These are phyloP conservation scores for Trissolcus brochymenae DNA, from an alignment of 2,888 invertebrate species.

Conservation along the genomic window DNA sequence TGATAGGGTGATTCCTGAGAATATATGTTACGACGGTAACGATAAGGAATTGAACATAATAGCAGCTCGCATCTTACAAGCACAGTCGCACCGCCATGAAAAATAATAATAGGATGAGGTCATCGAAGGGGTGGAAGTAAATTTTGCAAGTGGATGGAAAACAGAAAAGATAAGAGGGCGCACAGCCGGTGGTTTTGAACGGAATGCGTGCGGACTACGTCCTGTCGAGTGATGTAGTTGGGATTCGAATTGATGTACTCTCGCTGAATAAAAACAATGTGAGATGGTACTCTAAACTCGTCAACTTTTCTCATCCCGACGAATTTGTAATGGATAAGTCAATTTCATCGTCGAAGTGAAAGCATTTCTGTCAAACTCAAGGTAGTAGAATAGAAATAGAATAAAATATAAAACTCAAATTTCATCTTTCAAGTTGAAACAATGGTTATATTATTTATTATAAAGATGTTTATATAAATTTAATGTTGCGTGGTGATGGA, in stretches of 20 bases:
- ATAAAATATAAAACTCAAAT: too few species aligned
- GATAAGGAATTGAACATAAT: slow-evolving; percentile 70
- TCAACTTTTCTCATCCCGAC: slow-evolving; percentile 22
- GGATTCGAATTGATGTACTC: slow-evolving; percentile 55
- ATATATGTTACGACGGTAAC: slow-evolving; percentile 66
- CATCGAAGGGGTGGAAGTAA: slow-evolving; percentile 67
- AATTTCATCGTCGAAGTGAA: too few species aligned
- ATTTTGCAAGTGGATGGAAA: slow-evolving; percentile 69
- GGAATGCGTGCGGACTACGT: slow-evolving; percentile 61
- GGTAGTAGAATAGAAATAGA: too few species aligned
- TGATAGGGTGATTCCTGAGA: slow-evolving; percentile 60
- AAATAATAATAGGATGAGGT: slow-evolving; percentile 72
- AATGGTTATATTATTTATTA: too few species aligned
- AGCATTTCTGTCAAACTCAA: neutral
- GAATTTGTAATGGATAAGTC: too few species aligned
- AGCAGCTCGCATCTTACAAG: slow-evolving; percentile 62
- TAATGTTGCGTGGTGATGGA: too few species aligned
- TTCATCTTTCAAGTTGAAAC: too few species aligned
- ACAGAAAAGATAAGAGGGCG: slow-evolving; percentile 67
- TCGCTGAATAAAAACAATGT: slow-evolving; percentile 38
- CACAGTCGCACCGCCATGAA: slow-evolving; percentile 69
- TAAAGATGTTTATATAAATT: too few species aligned
- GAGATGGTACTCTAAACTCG: slow-evolving; percentile 38
- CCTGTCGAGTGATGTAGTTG: slow-evolving; percentile 55
- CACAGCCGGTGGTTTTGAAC: slow-evolving; percentile 56